Percentiles rank a stretch among this genome's conserved stretches.
Conservation (phyloP, 2,113 vertebrate species). For the Zosterops borbonicus region DNA sequence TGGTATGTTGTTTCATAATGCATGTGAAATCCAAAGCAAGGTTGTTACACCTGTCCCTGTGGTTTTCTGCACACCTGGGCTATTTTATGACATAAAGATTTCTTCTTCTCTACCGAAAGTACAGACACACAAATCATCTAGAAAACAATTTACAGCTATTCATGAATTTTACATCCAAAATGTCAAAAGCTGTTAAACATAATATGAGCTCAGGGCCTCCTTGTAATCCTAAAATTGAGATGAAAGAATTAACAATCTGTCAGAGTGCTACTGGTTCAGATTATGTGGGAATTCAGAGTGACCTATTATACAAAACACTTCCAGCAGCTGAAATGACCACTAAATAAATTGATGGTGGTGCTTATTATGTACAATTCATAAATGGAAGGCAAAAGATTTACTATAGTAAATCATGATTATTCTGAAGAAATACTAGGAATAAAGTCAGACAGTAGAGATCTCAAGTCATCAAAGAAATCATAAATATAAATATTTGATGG, state of each 20-base stretch:
- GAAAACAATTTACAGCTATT: constrained; percentile 25
- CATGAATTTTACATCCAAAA: constrained; percentile 26
- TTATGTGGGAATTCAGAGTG: neutral
- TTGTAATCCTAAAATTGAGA: neutral
- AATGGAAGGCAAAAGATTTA: neutral
- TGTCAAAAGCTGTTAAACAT: constrained; percentile 47
- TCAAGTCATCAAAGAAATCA: neutral
- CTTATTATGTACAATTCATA: neutral
- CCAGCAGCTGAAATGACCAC: neutral
- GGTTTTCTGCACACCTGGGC: constrained; percentile 6
- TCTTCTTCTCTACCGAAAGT: neutral
- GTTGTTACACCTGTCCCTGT: neutral
- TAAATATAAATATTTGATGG: neutral
- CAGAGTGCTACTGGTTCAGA: neutral
- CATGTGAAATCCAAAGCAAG: neutral
- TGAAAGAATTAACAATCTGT: constrained; percentile 25
- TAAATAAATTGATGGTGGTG: neutral
- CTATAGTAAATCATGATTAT: neutral
- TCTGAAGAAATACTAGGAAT: neutral
- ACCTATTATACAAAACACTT: neutral
- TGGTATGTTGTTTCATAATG: neutral
- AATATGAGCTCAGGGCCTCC: neutral
- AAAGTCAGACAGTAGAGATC: neutral
- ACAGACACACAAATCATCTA: constrained; percentile 26
- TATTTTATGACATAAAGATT: constrained; percentile 22